These are phyloP conservation scores for Solen grandis DNA, from an alignment of 1,140 invertebrate species.

Conservation along the genomic window DNA sequence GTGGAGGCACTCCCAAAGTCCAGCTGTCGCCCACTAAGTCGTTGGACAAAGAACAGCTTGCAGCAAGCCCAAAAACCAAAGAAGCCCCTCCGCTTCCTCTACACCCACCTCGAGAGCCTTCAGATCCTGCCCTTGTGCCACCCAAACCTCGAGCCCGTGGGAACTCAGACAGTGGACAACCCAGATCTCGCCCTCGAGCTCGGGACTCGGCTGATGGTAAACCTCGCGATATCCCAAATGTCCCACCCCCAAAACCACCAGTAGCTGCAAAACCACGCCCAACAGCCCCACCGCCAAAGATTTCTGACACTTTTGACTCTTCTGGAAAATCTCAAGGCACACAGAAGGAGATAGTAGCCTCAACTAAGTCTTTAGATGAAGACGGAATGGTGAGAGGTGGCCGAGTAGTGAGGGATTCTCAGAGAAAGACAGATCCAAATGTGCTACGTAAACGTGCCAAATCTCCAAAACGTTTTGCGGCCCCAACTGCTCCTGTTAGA, in stretches of 20 bases:
- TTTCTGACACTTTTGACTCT: neutral
- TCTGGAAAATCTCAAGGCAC: neutral
- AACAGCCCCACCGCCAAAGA: conserved; percentile 21
- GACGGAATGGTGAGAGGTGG: neutral
- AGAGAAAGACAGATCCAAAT: conserved; percentile 3
- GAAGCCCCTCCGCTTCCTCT: conserved; percentile 40
- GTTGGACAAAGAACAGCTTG: conserved; percentile 4
- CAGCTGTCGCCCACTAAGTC: conserved; percentile 21
- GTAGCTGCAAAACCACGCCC: conserved; percentile 59
- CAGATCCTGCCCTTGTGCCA: conserved; percentile 51
- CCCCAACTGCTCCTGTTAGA: conserved; percentile 28
- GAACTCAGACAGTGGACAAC: conserved; percentile 25
- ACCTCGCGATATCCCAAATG: conserved; percentile 44
- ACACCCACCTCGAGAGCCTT: conserved; percentile 29
- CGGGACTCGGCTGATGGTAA: conserved; percentile 26
- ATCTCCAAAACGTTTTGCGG: conserved; percentile 47
- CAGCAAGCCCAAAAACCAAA: conserved; percentile 40
- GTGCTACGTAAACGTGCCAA: conserved; percentile 45
- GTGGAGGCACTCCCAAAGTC: neutral
- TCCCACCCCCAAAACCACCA: conserved; percentile 55
- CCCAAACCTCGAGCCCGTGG: conserved; percentile 54
- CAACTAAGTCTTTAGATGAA: neutral
- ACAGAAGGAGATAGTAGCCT: neutral
- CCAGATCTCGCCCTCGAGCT: conserved; percentile 19
- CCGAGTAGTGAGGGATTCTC: conserved; percentile 1